Conservation (phyloP, 2,888 invertebrate species). For the Chymomyza caudatula region DNA sequence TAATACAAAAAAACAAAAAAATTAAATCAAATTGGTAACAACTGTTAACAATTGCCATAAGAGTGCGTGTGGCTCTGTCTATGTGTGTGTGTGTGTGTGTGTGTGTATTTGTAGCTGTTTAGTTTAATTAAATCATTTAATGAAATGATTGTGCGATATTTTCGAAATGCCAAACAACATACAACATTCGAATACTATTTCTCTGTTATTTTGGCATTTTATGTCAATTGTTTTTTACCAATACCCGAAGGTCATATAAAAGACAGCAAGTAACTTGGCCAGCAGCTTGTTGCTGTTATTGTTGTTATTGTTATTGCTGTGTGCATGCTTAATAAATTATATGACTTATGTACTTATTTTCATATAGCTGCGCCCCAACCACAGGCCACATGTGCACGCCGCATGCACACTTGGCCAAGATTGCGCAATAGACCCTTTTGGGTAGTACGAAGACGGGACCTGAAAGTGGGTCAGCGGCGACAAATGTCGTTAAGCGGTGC, state of each 20-base stretch:
- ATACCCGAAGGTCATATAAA: neutral
- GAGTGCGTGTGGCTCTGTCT: too few relatives aligned
- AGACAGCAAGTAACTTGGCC: neutral
- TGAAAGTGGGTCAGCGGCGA: conserved; percentile 52
- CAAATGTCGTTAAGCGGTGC: conserved; percentile 42
- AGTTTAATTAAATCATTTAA: conserved; percentile 72
- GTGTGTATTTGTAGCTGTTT: conserved; percentile 35
- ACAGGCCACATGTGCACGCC: neutral
- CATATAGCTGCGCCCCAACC: neutral
- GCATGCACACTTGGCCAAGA: conserved; percentile 8
- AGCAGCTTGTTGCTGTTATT: neutral
- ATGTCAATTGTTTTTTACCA: conserved; percentile 3
- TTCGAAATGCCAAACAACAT: conserved; percentile 37
- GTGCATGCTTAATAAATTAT: conserved; percentile 1
- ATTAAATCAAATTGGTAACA: conserved; percentile 10
- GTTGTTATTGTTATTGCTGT: too few relatives aligned
- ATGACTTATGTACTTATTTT: neutral
- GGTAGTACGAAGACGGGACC: conserved; percentile 10
- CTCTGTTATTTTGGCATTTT: conserved; percentile 3
- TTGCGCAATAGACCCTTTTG: conserved; percentile 1
- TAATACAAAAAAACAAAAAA: conserved; percentile 16
- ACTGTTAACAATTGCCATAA: neutral
- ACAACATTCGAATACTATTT: neutral
- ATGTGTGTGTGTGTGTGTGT: neutral
- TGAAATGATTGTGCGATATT: conserved; percentile 71